Percentiles rank a stretch among this genome's conserved stretches.
phyloP scores from a whole-genome alignment of 64 coral and sea anemone species.

The Trachythela sp. region DNA sequence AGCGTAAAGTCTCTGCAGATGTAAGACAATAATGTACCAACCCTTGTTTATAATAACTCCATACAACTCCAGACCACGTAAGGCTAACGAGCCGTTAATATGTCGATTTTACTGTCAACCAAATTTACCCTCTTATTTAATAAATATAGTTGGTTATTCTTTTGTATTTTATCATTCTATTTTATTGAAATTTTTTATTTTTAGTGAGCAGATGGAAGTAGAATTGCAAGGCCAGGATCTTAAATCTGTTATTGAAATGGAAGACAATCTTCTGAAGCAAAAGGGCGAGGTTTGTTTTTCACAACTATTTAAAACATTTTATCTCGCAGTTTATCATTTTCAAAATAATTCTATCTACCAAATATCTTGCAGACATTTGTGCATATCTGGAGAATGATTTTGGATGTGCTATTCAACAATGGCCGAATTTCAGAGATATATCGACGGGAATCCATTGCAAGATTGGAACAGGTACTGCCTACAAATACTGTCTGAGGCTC shows the following conservation, averaged over 20 bases:
- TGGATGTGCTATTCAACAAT: slow-evolving; percentile 76
- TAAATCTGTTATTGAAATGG: slow-evolving; percentile 54
- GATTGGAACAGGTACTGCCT: slow-evolving; percentile 75
- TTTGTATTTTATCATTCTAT: no score
- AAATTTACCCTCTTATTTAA: no score
- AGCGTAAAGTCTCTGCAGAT: no score
- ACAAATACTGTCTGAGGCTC: neutral
- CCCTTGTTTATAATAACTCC: no score
- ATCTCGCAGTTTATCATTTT: neutral
- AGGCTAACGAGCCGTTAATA: no score
- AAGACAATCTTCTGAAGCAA: slow-evolving; percentile 36
- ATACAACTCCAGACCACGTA: neutral
- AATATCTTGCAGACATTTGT: slow-evolving; percentile 62
- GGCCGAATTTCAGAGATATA: slow-evolving; percentile 81
- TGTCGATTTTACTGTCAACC: no score
- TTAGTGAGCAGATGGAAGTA: slow-evolving; percentile 69
- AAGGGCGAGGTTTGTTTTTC: slow-evolving; percentile 54
- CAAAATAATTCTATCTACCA: no score
- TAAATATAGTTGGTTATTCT: no score
- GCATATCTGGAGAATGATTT: slow-evolving; percentile 74
- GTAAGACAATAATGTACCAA: no score
- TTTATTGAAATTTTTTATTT: no score
- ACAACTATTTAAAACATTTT: neutral
- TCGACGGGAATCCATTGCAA: slow-evolving; percentile 69
- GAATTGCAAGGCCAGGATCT: slow-evolving; percentile 74